Evolutionary conservation across 1,140 invertebrate species (phyloP).

Genomic region (Drosophila aff.): DNA sequence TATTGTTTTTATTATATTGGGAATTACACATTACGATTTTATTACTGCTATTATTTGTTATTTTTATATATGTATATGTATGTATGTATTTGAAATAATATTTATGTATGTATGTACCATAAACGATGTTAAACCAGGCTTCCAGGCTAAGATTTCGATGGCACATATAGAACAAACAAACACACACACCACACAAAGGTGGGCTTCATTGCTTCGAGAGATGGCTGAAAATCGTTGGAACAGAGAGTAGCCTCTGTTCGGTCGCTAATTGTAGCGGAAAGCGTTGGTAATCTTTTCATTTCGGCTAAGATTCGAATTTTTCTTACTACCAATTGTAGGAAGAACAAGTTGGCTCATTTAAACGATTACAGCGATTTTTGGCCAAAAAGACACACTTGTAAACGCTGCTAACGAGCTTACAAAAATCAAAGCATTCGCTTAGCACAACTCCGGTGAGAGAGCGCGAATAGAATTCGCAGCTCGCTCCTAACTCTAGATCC

Average conservation of each 20-base stretch:
- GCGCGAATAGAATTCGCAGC: constrained; percentile 70
- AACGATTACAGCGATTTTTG: neutral
- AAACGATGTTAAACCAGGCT: constrained; percentile 78
- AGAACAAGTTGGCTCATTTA: neutral
- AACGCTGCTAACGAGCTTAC: constrained; percentile 62
- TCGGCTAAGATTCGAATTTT: neutral
- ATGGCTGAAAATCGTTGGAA: constrained; percentile 1
- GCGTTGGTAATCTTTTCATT: neutral
- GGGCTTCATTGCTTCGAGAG: constrained; percentile 12
- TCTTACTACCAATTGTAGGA: neutral
- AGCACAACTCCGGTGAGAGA: constrained; percentile 46
- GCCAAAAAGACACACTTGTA: constrained; percentile 9
- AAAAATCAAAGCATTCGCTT: constrained; percentile 67
- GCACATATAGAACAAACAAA: constrained; percentile 30
- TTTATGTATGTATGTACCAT: constrained; percentile 78
- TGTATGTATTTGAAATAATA: constrained; percentile 76
- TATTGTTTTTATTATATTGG: constrained; percentile 77
- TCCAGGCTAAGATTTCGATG: constrained; percentile 72
- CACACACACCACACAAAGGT: constrained; percentile 17
- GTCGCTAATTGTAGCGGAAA: neutral
- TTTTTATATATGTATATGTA: constrained; percentile 75
- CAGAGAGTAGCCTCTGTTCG: neutral
- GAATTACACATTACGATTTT: constrained; percentile 81
- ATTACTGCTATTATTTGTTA: constrained; percentile 81
- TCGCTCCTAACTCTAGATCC: constrained; percentile 40